Conservation (phyloP, 2,113 vertebrate genomes). For the Grammomys surdaster region DNA sequence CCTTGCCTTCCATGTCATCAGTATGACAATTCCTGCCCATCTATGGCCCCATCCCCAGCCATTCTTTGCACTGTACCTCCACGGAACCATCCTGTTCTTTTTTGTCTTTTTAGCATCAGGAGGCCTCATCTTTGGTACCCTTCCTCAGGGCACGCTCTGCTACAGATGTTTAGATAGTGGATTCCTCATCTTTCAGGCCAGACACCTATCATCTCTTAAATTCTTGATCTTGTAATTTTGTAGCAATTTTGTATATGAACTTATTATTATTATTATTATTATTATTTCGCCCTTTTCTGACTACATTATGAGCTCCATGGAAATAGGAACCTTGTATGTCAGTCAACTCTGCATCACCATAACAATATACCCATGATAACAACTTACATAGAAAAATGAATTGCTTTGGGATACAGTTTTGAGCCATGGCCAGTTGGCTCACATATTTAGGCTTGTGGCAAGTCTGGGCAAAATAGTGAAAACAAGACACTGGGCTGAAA, state of each 20-base stretch:
- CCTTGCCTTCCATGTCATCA: not conserved
- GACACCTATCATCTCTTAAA: not conserved
- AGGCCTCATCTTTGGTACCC: not conserved
- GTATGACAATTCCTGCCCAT: not conserved
- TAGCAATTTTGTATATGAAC: not conserved
- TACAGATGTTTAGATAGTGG: not conserved
- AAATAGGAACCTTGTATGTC: not conserved
- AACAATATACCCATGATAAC: not conserved
- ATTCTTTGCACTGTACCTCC: not conserved
- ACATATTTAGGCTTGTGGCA: not conserved
- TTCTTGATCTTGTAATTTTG: not conserved
- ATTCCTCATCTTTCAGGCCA: not conserved
- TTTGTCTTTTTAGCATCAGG: not conserved
- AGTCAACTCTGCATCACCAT: not conserved
- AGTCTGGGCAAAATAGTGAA: not conserved
- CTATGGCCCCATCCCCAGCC: not conserved
- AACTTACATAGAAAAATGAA: not conserved
- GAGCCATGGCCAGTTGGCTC: not conserved
- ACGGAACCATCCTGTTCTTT: not conserved
- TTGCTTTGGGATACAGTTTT: not conserved
- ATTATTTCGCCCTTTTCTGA: not conserved
- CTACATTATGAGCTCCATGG: not conserved
- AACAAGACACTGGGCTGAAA: not conserved
- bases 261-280: not conserved
- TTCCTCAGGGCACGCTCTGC: not conserved